These are phyloP conservation scores for Cynopterus sphinx DNA, from an alignment of 2,797 vertebrate genomes.

Conservation along the genomic window DNA sequence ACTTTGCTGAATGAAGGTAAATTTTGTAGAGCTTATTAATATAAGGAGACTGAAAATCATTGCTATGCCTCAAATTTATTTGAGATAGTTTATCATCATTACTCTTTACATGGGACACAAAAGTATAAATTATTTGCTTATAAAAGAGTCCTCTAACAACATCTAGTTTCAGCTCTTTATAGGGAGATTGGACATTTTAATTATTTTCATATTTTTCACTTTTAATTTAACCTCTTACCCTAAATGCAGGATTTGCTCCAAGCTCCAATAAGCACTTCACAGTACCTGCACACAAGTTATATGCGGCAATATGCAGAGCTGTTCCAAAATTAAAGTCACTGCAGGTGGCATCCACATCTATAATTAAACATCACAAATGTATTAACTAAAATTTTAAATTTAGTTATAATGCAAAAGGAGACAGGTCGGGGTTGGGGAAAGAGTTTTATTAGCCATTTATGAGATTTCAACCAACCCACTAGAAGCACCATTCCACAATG, in stretches of 20 bases:
- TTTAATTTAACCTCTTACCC: constrained; percentile 85
- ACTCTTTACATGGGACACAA: background rate
- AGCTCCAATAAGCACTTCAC: constrained; percentile 94
- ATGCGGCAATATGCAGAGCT: constrained; percentile 96
- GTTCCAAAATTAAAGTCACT: constrained; percentile 99
- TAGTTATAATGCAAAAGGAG: background rate
- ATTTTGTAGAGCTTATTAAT: background rate
- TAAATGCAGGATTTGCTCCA: constrained; percentile 97
- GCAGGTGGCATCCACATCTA: constrained; percentile 98
- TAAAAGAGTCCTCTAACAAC: background rate
- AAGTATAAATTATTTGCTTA: background rate
- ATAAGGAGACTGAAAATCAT: background rate
- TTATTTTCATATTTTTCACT: background rate
- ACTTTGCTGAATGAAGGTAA: background rate
- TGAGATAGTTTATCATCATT: background rate
- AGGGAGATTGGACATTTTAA: background rate
- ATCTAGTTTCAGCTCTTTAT: background rate
- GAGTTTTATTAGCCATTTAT: background rate
- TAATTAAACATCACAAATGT: constrained; percentile 79
- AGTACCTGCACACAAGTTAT: constrained; percentile 94
- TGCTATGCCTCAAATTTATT: background rate
- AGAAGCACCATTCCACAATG: background rate
- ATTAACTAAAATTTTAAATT: constrained; percentile 24
- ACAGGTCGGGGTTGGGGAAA: background rate
- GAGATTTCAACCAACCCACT: background rate